Evolutionary conservation across 1,140 invertebrate species (phyloP), one percentile per base, ranked within the genome.

Genomic region (Hestina assimilis): DNA sequence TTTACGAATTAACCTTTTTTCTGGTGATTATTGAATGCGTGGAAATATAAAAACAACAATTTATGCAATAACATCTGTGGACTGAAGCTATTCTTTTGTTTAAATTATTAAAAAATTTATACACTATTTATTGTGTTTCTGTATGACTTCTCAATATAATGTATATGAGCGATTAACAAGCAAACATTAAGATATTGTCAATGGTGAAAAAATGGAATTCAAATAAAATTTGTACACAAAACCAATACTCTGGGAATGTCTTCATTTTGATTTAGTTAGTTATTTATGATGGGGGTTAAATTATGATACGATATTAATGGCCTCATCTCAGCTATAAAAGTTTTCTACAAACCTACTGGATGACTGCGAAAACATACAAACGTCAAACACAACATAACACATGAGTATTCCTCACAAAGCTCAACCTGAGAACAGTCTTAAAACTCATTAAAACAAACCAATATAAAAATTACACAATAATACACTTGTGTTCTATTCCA

Each of bases 301-400:
- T 45, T 28, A 38, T 47, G 11, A 31, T 31, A 35, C 28, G 43
- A 38, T 26, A 26, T 67, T 40, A 55, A 65, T 63, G 67, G 78
- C 81, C 76, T 83, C 83, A 83, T 87, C 81, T 50, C 79, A 83
- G 83, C 76, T 76, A 66, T 59, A 40, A 29, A 83, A 82, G 75
- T 80, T 84, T 84, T 67, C 71, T 72, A 75, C 66, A 84, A 87
- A 84, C 77, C 75, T 79, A 82, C 72, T 78, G 78, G 81, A 86
- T 84, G 81, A 79, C 61, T 51, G 69, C 74, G 63, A 61, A 56
- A 42, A 55, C 26, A 28, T 19, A 21, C 41, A 54, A 47, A 56
- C 51, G 50, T 42, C 42, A 65, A 62, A 51, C 41, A 68, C 60
- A 70, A 66, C 56, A 61, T 47, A 35, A 41, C 9, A 67, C 40